A percentile compares a stretch with the other conserved stretches of the same genome.
Evolutionary conservation across 2,888 invertebrate species (phyloP).

Genomic region (Hirtodrosophila cameraria): DNA sequence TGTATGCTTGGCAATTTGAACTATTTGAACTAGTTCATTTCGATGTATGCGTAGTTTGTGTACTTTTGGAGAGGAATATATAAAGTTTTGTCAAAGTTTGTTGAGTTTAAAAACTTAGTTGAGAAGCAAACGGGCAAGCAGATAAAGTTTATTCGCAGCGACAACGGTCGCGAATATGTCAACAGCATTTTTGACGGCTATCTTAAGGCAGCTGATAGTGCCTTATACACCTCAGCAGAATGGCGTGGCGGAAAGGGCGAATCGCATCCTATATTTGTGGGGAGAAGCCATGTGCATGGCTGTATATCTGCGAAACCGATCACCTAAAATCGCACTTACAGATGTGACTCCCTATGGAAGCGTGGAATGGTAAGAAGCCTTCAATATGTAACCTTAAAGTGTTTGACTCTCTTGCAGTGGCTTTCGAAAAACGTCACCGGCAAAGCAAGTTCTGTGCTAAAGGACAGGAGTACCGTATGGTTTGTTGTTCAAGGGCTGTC

Average conservation of each 20-base stretch:
- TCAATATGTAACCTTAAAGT: conserved; percentile 12
- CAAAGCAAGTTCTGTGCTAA: background rate
- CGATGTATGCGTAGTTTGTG: conserved; percentile 36
- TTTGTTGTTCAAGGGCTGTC: background rate
- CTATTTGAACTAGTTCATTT: conserved; percentile 26
- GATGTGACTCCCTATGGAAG: conserved; percentile 6
- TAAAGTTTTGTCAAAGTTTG: conserved; percentile 29
- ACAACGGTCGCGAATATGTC: conserved; percentile 29
- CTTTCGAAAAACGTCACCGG: background rate
- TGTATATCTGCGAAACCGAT: no score
- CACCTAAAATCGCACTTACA: background rate
- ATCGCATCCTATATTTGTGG: no score
- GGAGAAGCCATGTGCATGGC: no score
- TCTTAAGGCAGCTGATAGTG: conserved; percentile 23
- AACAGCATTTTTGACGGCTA: conserved; percentile 21
- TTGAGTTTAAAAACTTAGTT: conserved; percentile 26
- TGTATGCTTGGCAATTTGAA: no score
- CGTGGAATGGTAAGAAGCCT: conserved; percentile 7
- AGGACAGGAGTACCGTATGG: conserved; percentile 2
- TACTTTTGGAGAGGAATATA: conserved; percentile 30
- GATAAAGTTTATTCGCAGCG: conserved; percentile 31
- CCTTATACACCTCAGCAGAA: conserved; percentile 42
- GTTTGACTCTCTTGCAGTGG: conserved; percentile 1
- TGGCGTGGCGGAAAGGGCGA: conserved; percentile 31
- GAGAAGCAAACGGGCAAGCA: conserved; percentile 25